Conservation (phyloP, 2,113 vertebrate genomes). For the Daubentonia madagascariensis region DNA sequence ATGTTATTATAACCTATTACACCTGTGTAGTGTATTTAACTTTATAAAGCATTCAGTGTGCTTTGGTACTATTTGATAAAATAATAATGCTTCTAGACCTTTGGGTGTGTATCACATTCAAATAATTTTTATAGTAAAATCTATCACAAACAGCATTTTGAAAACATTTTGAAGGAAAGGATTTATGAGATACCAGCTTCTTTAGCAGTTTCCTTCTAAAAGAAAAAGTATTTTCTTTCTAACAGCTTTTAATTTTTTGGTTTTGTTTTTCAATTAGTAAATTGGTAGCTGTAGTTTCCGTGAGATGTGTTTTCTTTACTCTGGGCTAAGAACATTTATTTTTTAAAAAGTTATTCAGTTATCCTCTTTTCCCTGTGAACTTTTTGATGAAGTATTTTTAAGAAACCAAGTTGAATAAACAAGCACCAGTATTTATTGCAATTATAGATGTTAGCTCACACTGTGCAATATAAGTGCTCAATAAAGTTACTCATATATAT, state of each 20-base stretch:
- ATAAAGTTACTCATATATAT: not conserved
- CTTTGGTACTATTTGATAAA: not conserved
- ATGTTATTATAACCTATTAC: not conserved
- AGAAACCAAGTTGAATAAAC: not conserved
- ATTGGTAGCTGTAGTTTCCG: not conserved
- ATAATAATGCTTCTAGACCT: not conserved
- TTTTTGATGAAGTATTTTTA: conserved; percentile 12
- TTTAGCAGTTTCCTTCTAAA: not conserved
- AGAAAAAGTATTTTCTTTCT: not conserved
- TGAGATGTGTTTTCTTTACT: not conserved
- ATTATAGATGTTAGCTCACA: not conserved
- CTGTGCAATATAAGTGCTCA: not conserved
- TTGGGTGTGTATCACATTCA: not conserved
- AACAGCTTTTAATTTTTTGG: not conserved
- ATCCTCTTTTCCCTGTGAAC: not conserved
- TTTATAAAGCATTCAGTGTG: not conserved
- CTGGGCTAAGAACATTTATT: not conserved
- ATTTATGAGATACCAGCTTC: not conserved
- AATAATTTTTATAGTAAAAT: not conserved
- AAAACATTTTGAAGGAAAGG: not conserved
- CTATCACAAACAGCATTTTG: not conserved
- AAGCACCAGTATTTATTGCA: not conserved
- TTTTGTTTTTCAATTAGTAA: not conserved
- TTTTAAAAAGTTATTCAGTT: not conserved
- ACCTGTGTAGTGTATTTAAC: not conserved